Percentiles rank a stretch among this genome's conserved stretches.
Evolutionary conservation across 2,113 vertebrate species (phyloP).

Genomic region (Menidia beryllina): DNA sequence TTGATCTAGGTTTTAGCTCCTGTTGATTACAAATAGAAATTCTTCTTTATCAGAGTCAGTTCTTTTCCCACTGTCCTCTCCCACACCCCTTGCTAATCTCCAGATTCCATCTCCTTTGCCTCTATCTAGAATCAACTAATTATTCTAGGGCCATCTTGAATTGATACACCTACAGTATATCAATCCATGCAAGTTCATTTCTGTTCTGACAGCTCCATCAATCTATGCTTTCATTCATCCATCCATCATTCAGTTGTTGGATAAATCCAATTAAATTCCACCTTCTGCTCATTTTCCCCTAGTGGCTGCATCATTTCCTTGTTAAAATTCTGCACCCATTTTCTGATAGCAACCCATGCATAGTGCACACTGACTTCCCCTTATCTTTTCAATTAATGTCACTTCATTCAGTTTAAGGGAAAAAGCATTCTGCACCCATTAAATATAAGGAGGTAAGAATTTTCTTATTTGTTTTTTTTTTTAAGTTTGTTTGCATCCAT

Average conservation of each 20-base stretch:
- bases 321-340: constrained; percentile 8
- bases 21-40: constrained; percentile 17
- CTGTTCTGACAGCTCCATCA: constrained; percentile 5
- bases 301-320: constrained; percentile 1
- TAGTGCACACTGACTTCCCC: background rate
- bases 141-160: constrained; percentile 22
- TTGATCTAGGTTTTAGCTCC: constrained; percentile 12
- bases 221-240: background rate
- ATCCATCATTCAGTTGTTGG: constrained; percentile 43
- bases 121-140: constrained; percentile 24
- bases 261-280: constrained; percentile 47
- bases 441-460: background rate
- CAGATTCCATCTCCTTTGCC: constrained; percentile 24
- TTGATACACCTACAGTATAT: constrained; percentile 27
- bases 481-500: background rate
- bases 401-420: background rate
- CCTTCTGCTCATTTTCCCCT: constrained; percentile 13
- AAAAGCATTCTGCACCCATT: background rate
- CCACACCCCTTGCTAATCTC: background rate
- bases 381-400: constrained; percentile 2
- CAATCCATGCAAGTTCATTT: constrained; percentile 10
- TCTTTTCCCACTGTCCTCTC: background rate
- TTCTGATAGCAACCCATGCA: background rate
- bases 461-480: background rate
- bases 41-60: background rate